phyloP scores from a whole-genome alignment of 2,797 vertebrate species.

The Spinus olivaceus region DNA sequence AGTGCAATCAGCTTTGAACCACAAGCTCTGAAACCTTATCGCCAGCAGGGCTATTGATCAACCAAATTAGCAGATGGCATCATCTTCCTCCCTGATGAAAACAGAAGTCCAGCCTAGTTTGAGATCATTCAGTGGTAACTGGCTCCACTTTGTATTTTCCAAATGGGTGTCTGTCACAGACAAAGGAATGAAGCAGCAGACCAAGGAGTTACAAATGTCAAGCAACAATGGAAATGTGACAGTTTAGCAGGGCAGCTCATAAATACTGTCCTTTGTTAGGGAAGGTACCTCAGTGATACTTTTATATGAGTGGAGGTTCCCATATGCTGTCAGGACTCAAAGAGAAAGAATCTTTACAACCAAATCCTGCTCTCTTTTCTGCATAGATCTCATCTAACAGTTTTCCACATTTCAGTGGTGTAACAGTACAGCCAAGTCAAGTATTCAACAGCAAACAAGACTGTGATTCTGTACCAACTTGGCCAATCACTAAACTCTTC shows the following conservation, averaged over 20 bases:
- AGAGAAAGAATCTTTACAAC: neutral
- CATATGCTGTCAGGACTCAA: neutral
- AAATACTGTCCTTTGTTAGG: neutral
- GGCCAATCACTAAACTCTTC: neutral
- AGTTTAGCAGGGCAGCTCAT: conserved; percentile 3
- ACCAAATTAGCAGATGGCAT: conserved; percentile 52
- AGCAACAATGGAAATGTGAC: conserved; percentile 1
- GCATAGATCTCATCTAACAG: neutral
- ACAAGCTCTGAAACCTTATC: conserved; percentile 61
- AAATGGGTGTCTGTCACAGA: neutral
- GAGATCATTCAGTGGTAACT: conserved; percentile 55
- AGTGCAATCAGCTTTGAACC: conserved; percentile 53
- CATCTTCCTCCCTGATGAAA: conserved; percentile 30
- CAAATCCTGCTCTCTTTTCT: neutral
- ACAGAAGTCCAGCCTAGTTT: conserved; percentile 44
- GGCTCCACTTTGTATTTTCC: conserved; percentile 49
- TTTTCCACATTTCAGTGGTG: neutral
- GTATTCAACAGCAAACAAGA: neutral
- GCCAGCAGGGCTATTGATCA: conserved; percentile 59
- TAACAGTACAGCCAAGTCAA: neutral
- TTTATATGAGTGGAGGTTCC: neutral
- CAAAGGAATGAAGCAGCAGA: conserved; percentile 24
- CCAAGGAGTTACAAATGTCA: neutral
- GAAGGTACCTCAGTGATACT: neutral
- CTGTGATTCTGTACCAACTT: neutral